A percentile compares a stretch with the other conserved stretches of the same genome.
Evolutionary conservation across 2,797 vertebrate species (phyloP).

Genomic region (Falco rusticolus): DNA sequence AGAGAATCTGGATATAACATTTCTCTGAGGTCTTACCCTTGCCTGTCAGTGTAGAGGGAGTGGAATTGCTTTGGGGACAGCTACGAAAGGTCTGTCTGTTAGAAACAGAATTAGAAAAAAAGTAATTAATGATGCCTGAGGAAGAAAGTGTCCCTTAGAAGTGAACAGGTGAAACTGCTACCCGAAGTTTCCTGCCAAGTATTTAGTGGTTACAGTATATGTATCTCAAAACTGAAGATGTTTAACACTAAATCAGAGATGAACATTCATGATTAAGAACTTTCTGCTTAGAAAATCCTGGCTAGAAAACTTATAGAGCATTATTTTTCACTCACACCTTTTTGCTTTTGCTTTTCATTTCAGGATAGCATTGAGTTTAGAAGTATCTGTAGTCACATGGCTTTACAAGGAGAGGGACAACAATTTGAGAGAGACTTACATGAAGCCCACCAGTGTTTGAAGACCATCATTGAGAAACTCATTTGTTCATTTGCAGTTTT

Average conservation of each 20-base stretch:
- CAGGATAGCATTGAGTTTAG: slow-evolving; percentile 72
- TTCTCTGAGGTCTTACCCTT: not conserved
- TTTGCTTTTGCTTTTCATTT: slow-evolving; percentile 1
- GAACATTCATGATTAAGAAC: not conserved
- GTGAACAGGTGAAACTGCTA: not conserved
- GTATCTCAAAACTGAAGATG: not conserved
- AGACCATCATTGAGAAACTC: slow-evolving; percentile 65
- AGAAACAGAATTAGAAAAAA: not conserved
- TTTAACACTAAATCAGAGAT: not conserved
- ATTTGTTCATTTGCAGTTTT: slow-evolving; percentile 55
- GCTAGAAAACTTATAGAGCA: not conserved
- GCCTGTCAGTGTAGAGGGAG: not conserved
- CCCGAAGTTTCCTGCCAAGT: not conserved
- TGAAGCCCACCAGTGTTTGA: slow-evolving; percentile 65
- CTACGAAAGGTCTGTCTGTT: not conserved
- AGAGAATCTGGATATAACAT: not conserved
- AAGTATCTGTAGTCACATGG: slow-evolving; percentile 72
- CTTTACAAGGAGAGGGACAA: slow-evolving; percentile 72
- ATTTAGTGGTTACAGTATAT: not conserved
- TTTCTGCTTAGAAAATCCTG: not conserved
- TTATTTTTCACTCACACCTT: not conserved
- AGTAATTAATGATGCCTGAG: not conserved
- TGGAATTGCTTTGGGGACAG: not conserved
- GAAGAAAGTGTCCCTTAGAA: not conserved
- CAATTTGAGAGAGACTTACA: slow-evolving; percentile 67